phyloP scores from a whole-genome alignment of 2,797 vertebrate genomes.

The Cossypha niveicapilla region DNA sequence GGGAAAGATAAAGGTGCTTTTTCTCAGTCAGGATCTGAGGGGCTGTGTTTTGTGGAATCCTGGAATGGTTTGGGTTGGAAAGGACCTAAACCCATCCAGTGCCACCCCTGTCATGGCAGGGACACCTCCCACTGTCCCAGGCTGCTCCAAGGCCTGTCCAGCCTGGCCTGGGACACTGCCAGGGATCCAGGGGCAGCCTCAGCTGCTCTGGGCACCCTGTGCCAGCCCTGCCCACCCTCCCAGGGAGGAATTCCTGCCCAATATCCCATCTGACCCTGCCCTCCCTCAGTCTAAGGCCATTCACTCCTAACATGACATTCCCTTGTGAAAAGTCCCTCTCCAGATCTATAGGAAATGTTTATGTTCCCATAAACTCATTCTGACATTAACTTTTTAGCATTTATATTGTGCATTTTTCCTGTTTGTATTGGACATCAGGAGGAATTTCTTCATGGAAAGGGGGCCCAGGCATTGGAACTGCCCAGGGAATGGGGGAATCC shows the following conservation, averaged over 20 bases:
- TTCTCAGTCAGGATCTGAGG: not conserved
- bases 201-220: too few species aligned
- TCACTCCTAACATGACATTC: rapidly evolving
- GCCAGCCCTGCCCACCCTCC: not conserved
- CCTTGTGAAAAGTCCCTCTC: not conserved
- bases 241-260: rapidly evolving
- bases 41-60: not conserved
- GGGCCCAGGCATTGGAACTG: not conserved
- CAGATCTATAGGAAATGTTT: not conserved
- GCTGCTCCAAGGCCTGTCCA: not conserved
- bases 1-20: not conserved
- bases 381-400: not conserved
- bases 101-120: not conserved
- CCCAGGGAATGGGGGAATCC: not conserved
- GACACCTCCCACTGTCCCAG: not conserved
- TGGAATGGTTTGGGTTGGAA: not conserved
- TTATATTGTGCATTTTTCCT: not conserved
- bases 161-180: not conserved
- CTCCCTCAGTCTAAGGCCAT: not conserved
- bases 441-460: not conserved
- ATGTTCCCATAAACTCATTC: not conserved
- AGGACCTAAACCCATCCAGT: rapidly evolving
- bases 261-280: rapidly evolving
- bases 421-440: not conserved
- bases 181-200: too few species aligned